Evolutionary conservation across 2,797 vertebrate genomes (phyloP).

Genomic region (Yasuhikotakia modesta): DNA sequence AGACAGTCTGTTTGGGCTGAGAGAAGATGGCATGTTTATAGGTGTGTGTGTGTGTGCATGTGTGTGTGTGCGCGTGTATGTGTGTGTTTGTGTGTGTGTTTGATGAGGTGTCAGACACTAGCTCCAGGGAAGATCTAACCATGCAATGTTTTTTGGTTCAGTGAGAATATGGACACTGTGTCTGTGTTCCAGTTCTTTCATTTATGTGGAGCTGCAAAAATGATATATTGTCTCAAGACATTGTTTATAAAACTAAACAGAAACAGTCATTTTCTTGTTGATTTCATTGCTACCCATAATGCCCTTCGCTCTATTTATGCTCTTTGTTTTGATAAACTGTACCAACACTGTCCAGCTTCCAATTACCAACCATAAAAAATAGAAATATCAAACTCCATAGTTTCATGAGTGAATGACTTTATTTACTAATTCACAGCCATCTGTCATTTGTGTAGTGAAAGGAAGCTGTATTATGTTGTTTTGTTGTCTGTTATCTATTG

Average conservation of each 20-base stretch:
- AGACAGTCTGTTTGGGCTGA: constrained; percentile 41
- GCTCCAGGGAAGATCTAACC: constrained; percentile 28
- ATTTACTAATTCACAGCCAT: neutral
- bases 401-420: neutral
- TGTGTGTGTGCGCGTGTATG: constrained; percentile 33
- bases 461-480: constrained; percentile 18
- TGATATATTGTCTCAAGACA: constrained; percentile 13
- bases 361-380: constrained; percentile 18
- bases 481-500: constrained; percentile 17
- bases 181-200: constrained; percentile 41
- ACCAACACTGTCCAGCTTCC: neutral
- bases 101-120: constrained; percentile 39
- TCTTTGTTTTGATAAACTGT: neutral
- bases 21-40: constrained; percentile 54
- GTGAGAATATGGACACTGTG: constrained; percentile 30
- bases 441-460: neutral
- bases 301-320: too few species aligned
- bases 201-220: neutral
- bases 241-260: neutral
- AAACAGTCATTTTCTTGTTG: neutral
- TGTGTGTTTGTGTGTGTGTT: constrained; percentile 40
- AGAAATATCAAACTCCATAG: neutral
- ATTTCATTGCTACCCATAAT: neutral
- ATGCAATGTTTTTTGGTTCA: constrained; percentile 29
- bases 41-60: constrained; percentile 36